These are phyloP conservation scores for Cossypha dichroa DNA, from an alignment of 2,797 vertebrate genomes.

Conservation along the genomic window DNA sequence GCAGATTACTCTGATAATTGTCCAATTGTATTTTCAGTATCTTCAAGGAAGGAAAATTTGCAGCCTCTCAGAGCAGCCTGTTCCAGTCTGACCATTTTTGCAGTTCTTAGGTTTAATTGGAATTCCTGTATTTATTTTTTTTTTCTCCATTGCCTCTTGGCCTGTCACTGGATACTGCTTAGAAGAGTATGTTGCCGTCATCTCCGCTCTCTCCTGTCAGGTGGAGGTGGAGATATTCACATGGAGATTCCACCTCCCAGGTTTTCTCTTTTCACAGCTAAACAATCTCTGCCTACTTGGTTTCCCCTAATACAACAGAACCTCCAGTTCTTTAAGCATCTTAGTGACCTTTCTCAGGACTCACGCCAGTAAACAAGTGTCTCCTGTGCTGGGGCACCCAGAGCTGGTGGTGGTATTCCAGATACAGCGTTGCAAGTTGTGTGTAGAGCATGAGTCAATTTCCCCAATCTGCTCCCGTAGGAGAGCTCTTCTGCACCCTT, in stretches of 20 bases:
- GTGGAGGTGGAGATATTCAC: neutral
- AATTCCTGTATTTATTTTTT: neutral
- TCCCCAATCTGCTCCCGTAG: neutral
- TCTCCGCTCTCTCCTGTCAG: neutral
- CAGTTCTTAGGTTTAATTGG: neutral
- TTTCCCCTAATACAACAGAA: neutral
- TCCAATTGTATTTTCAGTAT: neutral
- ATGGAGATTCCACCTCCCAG: neutral
- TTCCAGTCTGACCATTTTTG: neutral
- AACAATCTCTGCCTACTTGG: neutral
- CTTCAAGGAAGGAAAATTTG: neutral
- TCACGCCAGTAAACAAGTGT: neutral
- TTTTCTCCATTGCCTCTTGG: neutral
- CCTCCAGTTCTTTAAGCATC: neutral
- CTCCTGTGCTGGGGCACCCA: neutral
- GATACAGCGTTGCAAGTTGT: neutral
- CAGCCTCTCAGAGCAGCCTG: neutral
- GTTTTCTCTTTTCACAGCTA: neutral
- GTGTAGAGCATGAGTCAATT: fast-evolving
- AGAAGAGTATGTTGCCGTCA: neutral
- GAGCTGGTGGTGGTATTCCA: neutral
- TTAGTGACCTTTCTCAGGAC: neutral
- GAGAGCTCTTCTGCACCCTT: neutral
- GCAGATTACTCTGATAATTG: neutral
- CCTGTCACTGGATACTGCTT: neutral